Evolutionary conservation across 2,888 invertebrate species (phyloP), one percentile per base, ranked within the genome.

Genomic region (Chaetoderma sp.): DNA sequence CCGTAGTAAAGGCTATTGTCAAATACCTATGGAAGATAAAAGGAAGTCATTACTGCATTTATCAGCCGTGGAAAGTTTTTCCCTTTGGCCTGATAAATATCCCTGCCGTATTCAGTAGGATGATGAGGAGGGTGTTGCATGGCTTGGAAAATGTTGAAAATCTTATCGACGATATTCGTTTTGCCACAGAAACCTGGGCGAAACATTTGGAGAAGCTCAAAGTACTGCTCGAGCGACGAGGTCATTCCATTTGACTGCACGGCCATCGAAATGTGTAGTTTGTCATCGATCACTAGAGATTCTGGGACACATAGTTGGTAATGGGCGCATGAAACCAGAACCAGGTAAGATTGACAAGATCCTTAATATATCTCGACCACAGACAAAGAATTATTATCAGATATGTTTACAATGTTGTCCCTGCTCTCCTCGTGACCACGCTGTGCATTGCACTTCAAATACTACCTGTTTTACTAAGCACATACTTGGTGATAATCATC

Each of bases 61-160:
- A 23, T 25, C 45, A 18, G 5, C 44, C 30, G 16, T 61, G 28
- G 55, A 30, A n/a, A 18, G 27, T 55, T 2, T 32, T 61, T 39
- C 52, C 33, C 4, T 33, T 60, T 23, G 65, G 65, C 0, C 13
- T 65, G 1, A 42, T 65, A 1, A 61, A 55, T 42, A 32, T 61
- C 2, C 50, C 49, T 0, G 60, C 65, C 4, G 30, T 55, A 2
- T 61, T 59, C 30, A 13, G n/a, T 1, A 28, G 56, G 27, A 13
- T 61, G 39, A 65, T 62, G 61, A 27, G 65, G 1, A 62, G 62
- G 32, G 16, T 65, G 3, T 23, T 65, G 8, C 8, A 36, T n/a
- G 56, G 54, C 2, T 33, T 65, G 21, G n/a, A 61, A n/a, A 30
- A 42, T 16, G 50, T 33, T 3, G 50, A 27, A 5, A 63, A 52